Evolutionary conservation across 2,797 vertebrate species (phyloP).

Genomic region (Alectoris magna): DNA sequence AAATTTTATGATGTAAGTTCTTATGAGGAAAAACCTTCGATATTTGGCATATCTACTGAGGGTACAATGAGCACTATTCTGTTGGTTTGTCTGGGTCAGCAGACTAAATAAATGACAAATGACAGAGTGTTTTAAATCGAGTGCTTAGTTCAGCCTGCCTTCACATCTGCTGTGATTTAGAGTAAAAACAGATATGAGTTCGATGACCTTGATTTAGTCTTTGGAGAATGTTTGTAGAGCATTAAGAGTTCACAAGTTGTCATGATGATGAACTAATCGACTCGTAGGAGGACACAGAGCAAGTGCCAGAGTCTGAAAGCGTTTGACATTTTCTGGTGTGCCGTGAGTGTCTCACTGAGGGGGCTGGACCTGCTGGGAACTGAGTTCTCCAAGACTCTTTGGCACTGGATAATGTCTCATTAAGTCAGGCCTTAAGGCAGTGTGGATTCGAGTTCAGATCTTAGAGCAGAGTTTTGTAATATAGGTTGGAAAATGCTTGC

Average conservation of each 20-base stretch:
- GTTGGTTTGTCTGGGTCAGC: not conserved
- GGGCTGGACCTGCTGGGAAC: not conserved
- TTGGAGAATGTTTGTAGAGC: not conserved
- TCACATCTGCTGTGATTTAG: not conserved
- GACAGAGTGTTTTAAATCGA: not conserved
- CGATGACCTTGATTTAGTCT: slow-evolving; percentile 19
- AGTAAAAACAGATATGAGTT: not conserved
- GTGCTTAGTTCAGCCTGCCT: not conserved
- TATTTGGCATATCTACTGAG: not conserved
- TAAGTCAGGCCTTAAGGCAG: not conserved
- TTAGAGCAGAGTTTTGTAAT: not conserved
- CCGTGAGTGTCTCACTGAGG: not conserved
- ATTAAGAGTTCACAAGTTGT: not conserved
- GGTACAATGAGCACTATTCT: not conserved
- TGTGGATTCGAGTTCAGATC: not conserved
- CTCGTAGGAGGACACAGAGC: not conserved
- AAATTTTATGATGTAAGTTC: not conserved
- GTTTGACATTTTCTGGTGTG: not conserved
- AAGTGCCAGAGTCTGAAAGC: not conserved
- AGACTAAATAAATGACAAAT: slow-evolving; percentile 3
- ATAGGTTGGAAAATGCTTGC: not conserved
- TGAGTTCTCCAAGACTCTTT: not conserved
- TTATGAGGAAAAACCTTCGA: not conserved
- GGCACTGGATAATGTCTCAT: not conserved
- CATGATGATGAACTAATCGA: not conserved